A percentile compares a stretch with the other conserved stretches of the same genome.
These are phyloP conservation scores for Thymelicus acteon DNA, from an alignment of 2,888 invertebrate species.

Conservation along the genomic window DNA sequence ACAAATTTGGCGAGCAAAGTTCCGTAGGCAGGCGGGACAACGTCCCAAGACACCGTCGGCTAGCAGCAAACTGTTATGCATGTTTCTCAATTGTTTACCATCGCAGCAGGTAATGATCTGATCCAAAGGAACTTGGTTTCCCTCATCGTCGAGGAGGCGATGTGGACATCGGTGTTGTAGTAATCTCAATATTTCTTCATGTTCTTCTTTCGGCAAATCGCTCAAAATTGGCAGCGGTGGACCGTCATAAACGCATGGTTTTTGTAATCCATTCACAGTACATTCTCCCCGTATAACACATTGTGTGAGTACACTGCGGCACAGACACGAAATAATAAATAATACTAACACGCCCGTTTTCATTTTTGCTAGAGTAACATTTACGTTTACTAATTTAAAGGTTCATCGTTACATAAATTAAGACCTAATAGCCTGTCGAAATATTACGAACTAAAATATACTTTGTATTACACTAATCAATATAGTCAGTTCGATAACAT, in stretches of 20 bases:
- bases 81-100: slow-evolving; percentile 74
- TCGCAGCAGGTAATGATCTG: slow-evolving; percentile 87
- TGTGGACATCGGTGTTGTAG: slow-evolving; percentile 87
- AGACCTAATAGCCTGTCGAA: not conserved
- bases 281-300: slow-evolving; percentile 70
- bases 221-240: slow-evolving; percentile 54
- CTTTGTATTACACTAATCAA: slow-evolving; percentile 8
- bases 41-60: slow-evolving; percentile 89
- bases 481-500: slow-evolving; percentile 59
- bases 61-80: slow-evolving; percentile 83
- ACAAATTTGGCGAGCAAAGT: slow-evolving; percentile 91
- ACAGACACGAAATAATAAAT: slow-evolving; percentile 53
- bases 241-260: slow-evolving; percentile 57
- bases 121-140: slow-evolving; percentile 57
- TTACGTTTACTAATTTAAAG: slow-evolving; percentile 6
- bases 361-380: slow-evolving; percentile 48
- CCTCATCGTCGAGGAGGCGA: slow-evolving; percentile 71
- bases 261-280: slow-evolving; percentile 52
- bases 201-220: slow-evolving; percentile 60
- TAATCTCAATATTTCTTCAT: slow-evolving; percentile 59
- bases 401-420: slow-evolving; percentile 15
- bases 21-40: slow-evolving; percentile 92
- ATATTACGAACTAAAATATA: slow-evolving; percentile 21
- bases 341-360: slow-evolving; percentile 46
- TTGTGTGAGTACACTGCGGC: slow-evolving; percentile 54